phyloP scores from a whole-genome alignment of 1,140 invertebrate genomes.

The Scaptomyza pallida region DNA sequence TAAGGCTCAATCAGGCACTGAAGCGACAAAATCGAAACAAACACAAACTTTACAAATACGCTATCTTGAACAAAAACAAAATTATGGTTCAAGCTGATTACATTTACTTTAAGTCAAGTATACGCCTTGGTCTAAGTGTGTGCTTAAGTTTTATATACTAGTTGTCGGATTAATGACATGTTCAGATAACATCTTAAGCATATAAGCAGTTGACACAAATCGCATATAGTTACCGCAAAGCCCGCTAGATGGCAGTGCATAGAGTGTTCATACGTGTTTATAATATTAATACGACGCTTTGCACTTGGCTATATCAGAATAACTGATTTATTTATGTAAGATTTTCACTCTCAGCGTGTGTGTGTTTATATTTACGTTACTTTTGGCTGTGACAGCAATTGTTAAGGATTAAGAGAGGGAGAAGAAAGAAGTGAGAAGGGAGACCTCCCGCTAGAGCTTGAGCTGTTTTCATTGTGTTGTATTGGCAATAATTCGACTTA shows the following conservation, averaged over 20 bases:
- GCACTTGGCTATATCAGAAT: constrained; percentile 36
- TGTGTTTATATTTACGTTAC: constrained; percentile 20
- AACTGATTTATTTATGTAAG: constrained; percentile 39
- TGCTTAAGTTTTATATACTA: too few species aligned
- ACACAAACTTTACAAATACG: neutral
- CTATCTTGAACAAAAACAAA: too few species aligned
- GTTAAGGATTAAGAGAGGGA: too few species aligned
- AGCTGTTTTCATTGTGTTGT: constrained; percentile 23
- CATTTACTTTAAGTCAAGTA: too few species aligned
- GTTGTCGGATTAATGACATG: too few species aligned
- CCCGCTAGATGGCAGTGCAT: neutral
- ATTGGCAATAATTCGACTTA: constrained; percentile 31
- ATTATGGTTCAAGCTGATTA: too few species aligned
- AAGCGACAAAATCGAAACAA: too few species aligned
- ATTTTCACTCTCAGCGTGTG: neutral
- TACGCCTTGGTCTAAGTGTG: too few species aligned
- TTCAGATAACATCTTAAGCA: neutral
- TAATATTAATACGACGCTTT: constrained; percentile 41
- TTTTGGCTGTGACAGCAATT: constrained; percentile 28
- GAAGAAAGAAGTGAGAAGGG: neutral
- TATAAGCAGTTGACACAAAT: neutral
- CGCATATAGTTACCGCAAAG: neutral
- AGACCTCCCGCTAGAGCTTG: constrained; percentile 7
- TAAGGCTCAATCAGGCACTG: constrained; percentile 31
- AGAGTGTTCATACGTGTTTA: constrained; percentile 24